Conservation (phyloP, 2,888 invertebrate species). For the Tillus elongatus region DNA sequence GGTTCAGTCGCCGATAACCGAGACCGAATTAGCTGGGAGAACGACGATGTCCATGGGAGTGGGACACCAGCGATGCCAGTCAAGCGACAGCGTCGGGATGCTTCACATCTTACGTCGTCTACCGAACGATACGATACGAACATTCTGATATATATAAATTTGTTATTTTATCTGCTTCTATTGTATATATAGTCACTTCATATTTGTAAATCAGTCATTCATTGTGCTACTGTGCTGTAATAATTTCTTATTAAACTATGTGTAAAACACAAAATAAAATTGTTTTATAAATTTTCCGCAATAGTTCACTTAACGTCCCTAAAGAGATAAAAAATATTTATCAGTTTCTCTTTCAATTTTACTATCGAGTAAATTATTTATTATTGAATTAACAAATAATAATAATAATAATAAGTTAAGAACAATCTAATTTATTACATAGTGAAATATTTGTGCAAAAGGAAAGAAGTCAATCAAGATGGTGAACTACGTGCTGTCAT, state of each 20-base stretch:
- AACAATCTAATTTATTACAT: no score
- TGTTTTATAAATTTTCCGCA: no score
- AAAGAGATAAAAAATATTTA: no score
- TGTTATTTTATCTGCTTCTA: conserved; percentile 7
- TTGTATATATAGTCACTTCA: conserved; percentile 7
- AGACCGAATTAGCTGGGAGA: conserved; percentile 9
- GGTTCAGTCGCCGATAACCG: conserved; percentile 26
- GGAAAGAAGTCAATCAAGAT: conserved; percentile 23
- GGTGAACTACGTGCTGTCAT: conserved; percentile 44
- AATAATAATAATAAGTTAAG: no score
- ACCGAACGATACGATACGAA: conserved; percentile 25
- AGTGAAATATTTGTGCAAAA: no score
- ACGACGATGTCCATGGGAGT: conserved; percentile 12
- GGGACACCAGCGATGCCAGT: conserved; percentile 21
- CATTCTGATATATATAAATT: conserved; percentile 6
- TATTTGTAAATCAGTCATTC: conserved; percentile 1
- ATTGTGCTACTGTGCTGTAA: no score
- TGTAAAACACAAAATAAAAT: no score
- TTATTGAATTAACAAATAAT: no score
- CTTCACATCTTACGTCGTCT: conserved; percentile 19
- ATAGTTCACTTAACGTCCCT: no score
- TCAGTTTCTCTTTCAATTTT: no score
- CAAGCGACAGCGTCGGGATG: conserved; percentile 23
- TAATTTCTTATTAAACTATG: no score
- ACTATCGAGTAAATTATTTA: no score